phyloP scores from a whole-genome alignment of 2,888 invertebrate genomes.

The Epistrophe grossulariae region DNA sequence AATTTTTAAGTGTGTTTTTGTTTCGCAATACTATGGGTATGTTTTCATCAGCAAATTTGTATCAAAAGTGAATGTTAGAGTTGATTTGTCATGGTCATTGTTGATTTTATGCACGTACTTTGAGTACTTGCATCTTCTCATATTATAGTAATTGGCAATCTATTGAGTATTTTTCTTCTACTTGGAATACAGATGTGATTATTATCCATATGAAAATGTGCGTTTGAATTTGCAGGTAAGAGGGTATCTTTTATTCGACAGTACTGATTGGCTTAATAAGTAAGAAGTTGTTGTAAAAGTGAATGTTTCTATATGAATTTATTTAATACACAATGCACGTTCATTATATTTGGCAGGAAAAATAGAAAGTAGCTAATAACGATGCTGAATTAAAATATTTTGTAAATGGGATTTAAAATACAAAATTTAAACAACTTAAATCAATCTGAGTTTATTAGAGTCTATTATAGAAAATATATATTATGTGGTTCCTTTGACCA shows the following conservation, averaged over 20 bases:
- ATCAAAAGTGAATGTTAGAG: slow-evolving; percentile 10
- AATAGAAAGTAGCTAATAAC: slow-evolving; percentile 37
- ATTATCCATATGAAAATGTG: neutral
- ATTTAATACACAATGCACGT: slow-evolving; percentile 6
- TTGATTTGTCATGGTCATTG: slow-evolving; percentile 12
- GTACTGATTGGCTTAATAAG: neutral
- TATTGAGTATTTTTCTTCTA: slow-evolving; percentile 10
- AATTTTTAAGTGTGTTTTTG: slow-evolving; percentile 3
- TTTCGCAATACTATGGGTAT: neutral
- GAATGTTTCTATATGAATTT: neutral
- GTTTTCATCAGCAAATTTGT: neutral
- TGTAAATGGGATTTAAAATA: neutral
- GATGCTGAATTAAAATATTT: neutral
- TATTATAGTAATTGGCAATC: neutral
- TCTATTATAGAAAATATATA: neutral
- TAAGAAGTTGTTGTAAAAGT: neutral
- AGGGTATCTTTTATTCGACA: neutral
- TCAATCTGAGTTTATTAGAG: neutral
- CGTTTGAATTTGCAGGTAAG: neutral
- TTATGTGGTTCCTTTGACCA: too few species aligned
- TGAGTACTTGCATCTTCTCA: neutral
- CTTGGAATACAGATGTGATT: slow-evolving; percentile 23
- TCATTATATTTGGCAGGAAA: neutral
- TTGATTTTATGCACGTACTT: slow-evolving; percentile 36
- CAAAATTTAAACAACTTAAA: neutral